These are phyloP conservation scores for Tachyglossus aculeatus DNA, from an alignment of 2,797 vertebrate species.

Conservation along the genomic window DNA sequence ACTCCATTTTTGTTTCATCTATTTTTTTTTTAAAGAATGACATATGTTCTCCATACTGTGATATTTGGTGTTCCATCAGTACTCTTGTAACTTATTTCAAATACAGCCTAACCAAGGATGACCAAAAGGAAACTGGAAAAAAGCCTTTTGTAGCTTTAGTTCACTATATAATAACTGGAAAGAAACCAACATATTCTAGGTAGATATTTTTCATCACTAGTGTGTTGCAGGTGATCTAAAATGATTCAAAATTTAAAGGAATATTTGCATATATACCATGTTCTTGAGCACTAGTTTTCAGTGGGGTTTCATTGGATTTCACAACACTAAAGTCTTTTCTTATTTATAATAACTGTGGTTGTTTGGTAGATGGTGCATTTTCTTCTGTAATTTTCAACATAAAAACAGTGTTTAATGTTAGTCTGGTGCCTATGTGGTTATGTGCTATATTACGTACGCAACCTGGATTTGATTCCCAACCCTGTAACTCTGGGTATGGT, in stretches of 20 bases:
- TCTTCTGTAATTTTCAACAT: constrained; percentile 27
- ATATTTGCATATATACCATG: background rate
- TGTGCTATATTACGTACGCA: constrained; percentile 22
- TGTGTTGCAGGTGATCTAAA: background rate
- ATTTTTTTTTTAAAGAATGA: background rate
- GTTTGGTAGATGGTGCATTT: constrained; percentile 1
- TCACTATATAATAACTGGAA: background rate
- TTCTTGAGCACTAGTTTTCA: background rate
- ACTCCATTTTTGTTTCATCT: constrained; percentile 11
- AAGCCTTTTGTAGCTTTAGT: background rate
- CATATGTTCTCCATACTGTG: background rate
- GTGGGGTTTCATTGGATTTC: background rate
- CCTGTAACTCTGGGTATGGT: constrained; percentile 14
- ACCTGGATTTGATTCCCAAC: constrained; percentile 27
- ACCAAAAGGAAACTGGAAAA: constrained; percentile 1
- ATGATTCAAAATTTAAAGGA: background rate
- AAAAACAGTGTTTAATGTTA: constrained; percentile 34
- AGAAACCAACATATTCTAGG: background rate
- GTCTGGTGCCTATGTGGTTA: background rate
- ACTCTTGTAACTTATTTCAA: background rate
- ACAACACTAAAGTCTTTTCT: background rate
- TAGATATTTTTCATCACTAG: no score
- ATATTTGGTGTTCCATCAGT: background rate
- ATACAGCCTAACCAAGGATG: background rate
- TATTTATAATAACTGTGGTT: constrained; percentile 3